These are phyloP conservation scores for Zygogramma bicolorata DNA, from an alignment of 2,888 invertebrate genomes.

Conservation along the genomic window DNA sequence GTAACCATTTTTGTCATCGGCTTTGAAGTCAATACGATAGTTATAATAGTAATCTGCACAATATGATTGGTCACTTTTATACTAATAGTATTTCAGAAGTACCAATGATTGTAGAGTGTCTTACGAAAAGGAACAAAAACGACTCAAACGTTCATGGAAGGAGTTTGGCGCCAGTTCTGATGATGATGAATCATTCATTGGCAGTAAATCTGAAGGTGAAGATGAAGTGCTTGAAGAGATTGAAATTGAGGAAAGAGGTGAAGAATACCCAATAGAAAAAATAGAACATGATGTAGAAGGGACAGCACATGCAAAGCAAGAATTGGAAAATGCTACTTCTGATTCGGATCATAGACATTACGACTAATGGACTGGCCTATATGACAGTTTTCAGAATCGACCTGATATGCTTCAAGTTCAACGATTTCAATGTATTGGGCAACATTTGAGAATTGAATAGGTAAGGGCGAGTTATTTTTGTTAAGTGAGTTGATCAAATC, in stretches of 20 bases:
- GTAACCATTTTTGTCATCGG: too few relatives aligned
- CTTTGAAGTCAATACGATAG: too few relatives aligned
- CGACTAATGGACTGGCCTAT: too few relatives aligned
- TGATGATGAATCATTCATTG: background rate
- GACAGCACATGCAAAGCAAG: background rate
- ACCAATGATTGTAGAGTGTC: background rate
- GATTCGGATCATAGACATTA: too few relatives aligned
- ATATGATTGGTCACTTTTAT: background rate
- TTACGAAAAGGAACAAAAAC: background rate
- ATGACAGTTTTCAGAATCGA: too few relatives aligned
- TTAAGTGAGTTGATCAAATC: too few relatives aligned
- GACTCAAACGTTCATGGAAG: background rate
- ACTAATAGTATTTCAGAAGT: background rate
- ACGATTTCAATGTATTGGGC: too few relatives aligned
- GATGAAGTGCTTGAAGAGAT: background rate
- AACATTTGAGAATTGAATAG: too few relatives aligned
- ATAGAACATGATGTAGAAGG: background rate
- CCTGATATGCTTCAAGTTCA: too few relatives aligned
- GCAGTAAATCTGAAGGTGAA: background rate
- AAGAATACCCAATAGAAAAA: background rate
- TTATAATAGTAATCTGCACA: background rate
- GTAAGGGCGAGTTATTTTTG: too few relatives aligned
- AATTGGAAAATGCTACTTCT: background rate
- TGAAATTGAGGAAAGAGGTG: background rate
- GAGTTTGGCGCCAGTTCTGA: background rate